phyloP scores from a whole-genome alignment of 2,797 vertebrate species.

The Leptodactylus fallax region DNA sequence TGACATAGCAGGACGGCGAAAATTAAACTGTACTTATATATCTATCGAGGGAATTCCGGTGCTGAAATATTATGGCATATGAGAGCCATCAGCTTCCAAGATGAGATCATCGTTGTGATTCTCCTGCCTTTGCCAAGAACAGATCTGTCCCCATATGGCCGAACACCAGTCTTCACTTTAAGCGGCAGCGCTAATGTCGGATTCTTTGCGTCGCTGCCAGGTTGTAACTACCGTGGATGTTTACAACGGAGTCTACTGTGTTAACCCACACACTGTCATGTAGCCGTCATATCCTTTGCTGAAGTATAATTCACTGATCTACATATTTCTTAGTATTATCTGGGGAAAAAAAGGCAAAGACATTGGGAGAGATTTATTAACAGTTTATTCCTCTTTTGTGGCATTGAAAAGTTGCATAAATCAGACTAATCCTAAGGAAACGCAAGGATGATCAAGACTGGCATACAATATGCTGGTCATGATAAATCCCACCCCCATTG shows the following conservation, averaged over 20 bases:
- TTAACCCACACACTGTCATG: slow-evolving; percentile 26
- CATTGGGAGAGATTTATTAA: too few species aligned
- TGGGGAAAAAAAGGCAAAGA: too few species aligned
- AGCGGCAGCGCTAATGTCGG: slow-evolving; percentile 12
- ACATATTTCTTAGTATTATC: too few species aligned
- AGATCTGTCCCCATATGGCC: slow-evolving; percentile 60
- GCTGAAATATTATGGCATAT: slow-evolving; percentile 44
- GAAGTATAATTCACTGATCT: too few species aligned
- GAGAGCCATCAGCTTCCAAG: slow-evolving; percentile 49
- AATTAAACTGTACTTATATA: slow-evolving; percentile 44
- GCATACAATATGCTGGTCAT: too few species aligned
- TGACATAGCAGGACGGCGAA: slow-evolving; percentile 23
- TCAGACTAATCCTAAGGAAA: too few species aligned
- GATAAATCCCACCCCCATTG: too few species aligned
- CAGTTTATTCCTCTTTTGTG: too few species aligned
- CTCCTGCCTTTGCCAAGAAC: slow-evolving; percentile 45
- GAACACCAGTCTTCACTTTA: slow-evolving; percentile 43
- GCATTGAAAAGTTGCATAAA: too few species aligned
- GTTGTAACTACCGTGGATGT: slow-evolving; percentile 23
- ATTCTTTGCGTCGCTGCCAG: slow-evolving; percentile 9
- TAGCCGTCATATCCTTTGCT: too few species aligned
- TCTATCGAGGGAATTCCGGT: slow-evolving; percentile 51
- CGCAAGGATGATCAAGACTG: too few species aligned
- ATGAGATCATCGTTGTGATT: slow-evolving; percentile 56
- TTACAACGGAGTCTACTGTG: background rate